These are phyloP conservation scores for Tenthredo distinguenda DNA, from an alignment of 2,888 invertebrate genomes.

Conservation along the genomic window DNA sequence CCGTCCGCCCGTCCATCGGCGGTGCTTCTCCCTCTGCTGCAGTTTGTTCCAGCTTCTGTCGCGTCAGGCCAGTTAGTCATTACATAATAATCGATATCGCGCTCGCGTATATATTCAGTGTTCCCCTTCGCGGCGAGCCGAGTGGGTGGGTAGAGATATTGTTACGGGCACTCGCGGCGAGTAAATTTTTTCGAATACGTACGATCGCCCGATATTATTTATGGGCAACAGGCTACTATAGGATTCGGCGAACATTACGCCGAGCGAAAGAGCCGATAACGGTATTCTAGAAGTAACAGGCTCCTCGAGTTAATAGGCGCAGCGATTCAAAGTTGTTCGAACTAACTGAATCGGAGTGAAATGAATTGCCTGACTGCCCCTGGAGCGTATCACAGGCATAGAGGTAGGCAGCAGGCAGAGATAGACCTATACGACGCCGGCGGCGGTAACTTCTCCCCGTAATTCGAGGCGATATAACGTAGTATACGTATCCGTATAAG, in stretches of 20 bases:
- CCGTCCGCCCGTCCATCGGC: not conserved
- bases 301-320: not conserved
- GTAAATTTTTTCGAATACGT: not conserved
- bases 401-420: not conserved
- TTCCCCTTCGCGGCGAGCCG: not conserved
- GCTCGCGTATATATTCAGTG: not conserved
- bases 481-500: not conserved
- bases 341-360: constrained; percentile 32
- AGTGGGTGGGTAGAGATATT: not conserved
- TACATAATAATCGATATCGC: constrained; percentile 44
- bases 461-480: not conserved
- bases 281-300: not conserved
- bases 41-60: constrained; percentile 42
- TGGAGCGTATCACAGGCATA: not conserved
- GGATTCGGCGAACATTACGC: not conserved
- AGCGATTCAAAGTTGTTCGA: constrained; percentile 32
- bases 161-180: not conserved
- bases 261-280: not conserved
- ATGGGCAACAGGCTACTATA: not conserved
- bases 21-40: not conserved
- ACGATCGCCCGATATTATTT: not conserved
- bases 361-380: constrained; percentile 21
- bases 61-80: constrained; percentile 42
- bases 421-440: not conserved
- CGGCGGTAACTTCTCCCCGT: not conserved